Evolutionary conservation across 2,113 vertebrate genomes (phyloP).

Genomic region (Hemicordylus capensis): DNA sequence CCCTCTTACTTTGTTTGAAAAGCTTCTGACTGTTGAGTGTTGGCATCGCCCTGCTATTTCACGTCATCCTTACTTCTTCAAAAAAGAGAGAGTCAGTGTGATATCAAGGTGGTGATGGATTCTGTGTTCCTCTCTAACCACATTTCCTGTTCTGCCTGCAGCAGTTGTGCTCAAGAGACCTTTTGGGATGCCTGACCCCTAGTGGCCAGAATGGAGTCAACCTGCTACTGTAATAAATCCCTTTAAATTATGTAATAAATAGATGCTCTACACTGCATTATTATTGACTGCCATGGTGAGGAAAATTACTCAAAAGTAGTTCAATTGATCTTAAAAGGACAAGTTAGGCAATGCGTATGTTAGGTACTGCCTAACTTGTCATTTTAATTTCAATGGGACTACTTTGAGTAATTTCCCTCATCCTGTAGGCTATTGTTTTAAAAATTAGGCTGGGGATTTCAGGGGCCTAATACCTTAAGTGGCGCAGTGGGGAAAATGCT

Average conservation of each 20-base stretch:
- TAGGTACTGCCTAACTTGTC: no score
- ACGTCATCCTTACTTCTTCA: background rate
- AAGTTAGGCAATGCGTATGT: no score
- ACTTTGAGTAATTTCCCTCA: no score
- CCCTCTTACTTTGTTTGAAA: background rate
- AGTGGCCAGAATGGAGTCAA: background rate
- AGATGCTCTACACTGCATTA: no score
- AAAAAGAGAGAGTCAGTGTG: background rate
- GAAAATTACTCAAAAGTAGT: no score
- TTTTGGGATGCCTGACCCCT: slow-evolving; percentile 2
- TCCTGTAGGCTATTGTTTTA: no score
- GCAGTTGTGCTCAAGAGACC: background rate
- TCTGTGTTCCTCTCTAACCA: fast-evolving
- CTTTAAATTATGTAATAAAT: no score
- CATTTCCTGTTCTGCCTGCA: background rate
- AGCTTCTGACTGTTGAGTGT: background rate
- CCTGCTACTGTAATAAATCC: background rate
- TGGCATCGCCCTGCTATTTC: background rate
- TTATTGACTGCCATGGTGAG: no score
- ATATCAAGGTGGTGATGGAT: background rate
- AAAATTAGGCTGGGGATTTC: background rate
- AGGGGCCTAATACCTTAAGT: no score
- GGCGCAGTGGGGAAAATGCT: no score
- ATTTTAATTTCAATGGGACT: no score
- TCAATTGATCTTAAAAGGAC: no score